Base-by-base conservation (phyloP, 2,797 vertebrate species). In the Thripadectes ignobilis region DNA sequence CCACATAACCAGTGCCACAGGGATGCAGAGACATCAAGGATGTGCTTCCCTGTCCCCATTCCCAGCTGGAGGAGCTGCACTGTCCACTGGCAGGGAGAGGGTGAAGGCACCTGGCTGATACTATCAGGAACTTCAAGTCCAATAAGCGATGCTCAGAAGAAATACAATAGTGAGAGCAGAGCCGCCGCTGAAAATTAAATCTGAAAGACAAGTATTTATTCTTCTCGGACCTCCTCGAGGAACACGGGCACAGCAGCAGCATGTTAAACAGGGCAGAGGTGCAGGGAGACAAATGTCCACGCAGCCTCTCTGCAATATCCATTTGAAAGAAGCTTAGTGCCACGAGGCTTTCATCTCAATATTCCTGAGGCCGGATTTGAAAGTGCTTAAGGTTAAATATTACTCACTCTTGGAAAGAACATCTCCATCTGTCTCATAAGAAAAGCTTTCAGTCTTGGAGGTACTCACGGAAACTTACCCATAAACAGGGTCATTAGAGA, bases 371-470 rank as follows among this genome's bases (percentile, higher is more conserved):
- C 95, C 26, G 85, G 94, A 95, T 94, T 96, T 97, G 95, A 97
- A 90, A 96, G 95, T 87, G 94, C 92, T 93, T 95, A 94, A 97
- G 95, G 96, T 97, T 96, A 96, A 96, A 95, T 97, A 96, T 97
- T 95, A 93, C 94, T 96, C 93, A 85, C 79, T 97, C 95, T 94
- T 89, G 88, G 96, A 97, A 96, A 95, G 94, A 96, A 91, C 95
- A 85, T 95, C 92, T 96, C 96, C 88, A 92, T 96, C 81, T 93
- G 93, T 92, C 91, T 95, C 74, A 10, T 74, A 93, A 65, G 87
- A 79, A 96, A 91, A 61, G 86, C 83, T 95, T 95, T 96, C 88
- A 49, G 87, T 89, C 92, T 65, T 85, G 83, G 88, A 95, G 92
- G 91, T 96, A 79, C 91, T 85, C 79, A 49, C 91, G 72, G 94